Percentiles rank a stretch among this genome's conserved stretches.
phyloP scores from a whole-genome alignment of 2,797 vertebrate species.

The Xiphorhynchus erythropygius region DNA sequence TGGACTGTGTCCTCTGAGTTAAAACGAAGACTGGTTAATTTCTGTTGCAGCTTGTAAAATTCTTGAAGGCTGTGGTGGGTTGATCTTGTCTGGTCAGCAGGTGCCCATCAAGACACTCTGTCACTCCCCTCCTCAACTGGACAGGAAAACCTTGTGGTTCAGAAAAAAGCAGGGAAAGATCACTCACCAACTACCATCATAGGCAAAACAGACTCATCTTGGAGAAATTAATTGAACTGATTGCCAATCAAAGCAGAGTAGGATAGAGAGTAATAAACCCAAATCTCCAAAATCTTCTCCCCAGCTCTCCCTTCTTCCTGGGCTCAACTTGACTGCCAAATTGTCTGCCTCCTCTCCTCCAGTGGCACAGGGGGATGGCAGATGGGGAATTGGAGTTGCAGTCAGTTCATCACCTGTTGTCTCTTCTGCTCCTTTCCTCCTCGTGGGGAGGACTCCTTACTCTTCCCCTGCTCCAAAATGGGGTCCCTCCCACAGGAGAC shows the following conservation, averaged over 20 bases:
- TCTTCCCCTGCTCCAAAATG: not conserved
- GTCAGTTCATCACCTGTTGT: not conserved
- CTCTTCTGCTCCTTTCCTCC: not conserved
- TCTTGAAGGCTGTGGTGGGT: not conserved
- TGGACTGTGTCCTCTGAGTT: not conserved
- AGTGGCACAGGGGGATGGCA: too few relatives aligned
- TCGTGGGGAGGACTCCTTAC: not conserved
- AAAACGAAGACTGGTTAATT: not conserved
- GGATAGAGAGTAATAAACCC: not conserved
- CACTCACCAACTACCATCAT: not conserved
- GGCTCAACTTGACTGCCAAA: not conserved
- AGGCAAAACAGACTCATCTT: not conserved
- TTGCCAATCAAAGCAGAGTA: not conserved
- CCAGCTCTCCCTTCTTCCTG: not conserved
- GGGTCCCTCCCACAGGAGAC: accelerated
- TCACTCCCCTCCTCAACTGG: not conserved
- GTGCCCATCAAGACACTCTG: not conserved
- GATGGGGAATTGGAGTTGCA: too few relatives aligned
- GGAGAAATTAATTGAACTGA: not conserved
- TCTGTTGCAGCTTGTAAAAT: not conserved
- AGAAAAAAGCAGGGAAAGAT: not conserved
- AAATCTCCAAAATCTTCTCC: not conserved
- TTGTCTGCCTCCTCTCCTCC: not conserved
- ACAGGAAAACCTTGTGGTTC: not conserved
- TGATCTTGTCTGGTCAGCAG: not conserved